Conservation (phyloP, 1,140 invertebrate species). For the Anadara kagoshimensis region DNA sequence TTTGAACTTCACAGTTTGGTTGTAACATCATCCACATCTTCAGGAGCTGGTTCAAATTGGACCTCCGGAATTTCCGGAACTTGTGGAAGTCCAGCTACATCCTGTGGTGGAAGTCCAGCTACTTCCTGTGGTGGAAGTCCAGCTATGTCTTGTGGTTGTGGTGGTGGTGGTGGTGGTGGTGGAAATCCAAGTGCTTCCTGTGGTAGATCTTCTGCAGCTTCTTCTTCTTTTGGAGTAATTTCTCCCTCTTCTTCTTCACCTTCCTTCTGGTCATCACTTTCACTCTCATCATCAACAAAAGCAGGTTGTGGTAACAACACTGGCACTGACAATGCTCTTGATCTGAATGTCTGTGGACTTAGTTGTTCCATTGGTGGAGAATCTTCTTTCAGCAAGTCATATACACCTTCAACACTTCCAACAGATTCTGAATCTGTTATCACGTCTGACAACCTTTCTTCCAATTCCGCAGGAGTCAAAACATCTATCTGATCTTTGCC, state of each 20-base stretch:
- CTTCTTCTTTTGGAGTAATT: not conserved
- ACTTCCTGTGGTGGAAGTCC: not conserved
- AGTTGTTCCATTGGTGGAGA: constrained; percentile 1
- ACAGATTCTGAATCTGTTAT: constrained; percentile 33
- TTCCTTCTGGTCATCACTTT: constrained; percentile 9
- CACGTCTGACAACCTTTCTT: constrained; percentile 18
- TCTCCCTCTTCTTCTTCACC: constrained; percentile 20
- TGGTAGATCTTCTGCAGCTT: too few species aligned
- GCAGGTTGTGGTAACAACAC: constrained; percentile 12
- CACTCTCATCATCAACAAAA: not conserved
- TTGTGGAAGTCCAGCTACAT: too few species aligned
- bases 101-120: too few species aligned
- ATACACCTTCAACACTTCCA: constrained; percentile 34
- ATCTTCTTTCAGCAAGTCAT: constrained; percentile 28
- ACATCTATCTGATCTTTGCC: constrained; percentile 4
- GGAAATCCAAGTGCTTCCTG: too few species aligned
- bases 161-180: too few species aligned
- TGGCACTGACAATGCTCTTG: constrained; percentile 32
- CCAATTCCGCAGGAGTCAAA: not conserved
- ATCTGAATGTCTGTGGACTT: constrained; percentile 5
- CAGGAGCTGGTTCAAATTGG: too few species aligned
- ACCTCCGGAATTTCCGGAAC: too few species aligned
- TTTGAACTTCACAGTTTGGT: too few species aligned
- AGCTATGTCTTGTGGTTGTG: too few species aligned
- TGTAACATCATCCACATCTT: too few species aligned